Evolutionary conservation across 1,140 invertebrate species (phyloP), one percentile per base, ranked within the genome.

Genomic region (Papilio dardanus): DNA sequence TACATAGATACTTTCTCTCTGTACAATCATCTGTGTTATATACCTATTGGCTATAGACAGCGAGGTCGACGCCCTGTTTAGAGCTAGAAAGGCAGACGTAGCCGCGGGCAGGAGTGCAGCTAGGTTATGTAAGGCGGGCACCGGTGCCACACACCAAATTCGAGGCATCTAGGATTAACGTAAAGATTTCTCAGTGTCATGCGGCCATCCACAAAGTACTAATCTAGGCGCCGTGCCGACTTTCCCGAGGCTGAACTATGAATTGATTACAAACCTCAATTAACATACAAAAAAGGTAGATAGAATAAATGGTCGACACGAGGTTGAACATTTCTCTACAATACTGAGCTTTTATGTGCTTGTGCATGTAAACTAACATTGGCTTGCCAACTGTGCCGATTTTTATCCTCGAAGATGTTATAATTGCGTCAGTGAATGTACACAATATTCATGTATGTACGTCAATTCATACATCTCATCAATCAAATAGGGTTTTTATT

Each of bases 101-200:
- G 67, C 67, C 67, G 67, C 67, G 67, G 35, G 67, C 67, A 7
- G n/a, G 10, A 40, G 67, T 69, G 67, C n/a, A 68, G 67, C 33
- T 40, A 37, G 67, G 33, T 69, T 69, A 69, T 35, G 33, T 69
- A 69, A 69, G 19, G n/a, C 35, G 10, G 8, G n/a, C 67, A 2
- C 33, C 67, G 67, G 21, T 14, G 67, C 8, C 35, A 1, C 4
- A 16, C 16, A 19, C 12, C 30, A 33, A 33, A 66, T 66, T 66
- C 14, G 24, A 65, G 28, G 14, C 28, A 28, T 30, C 7, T n/a
- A 28, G 54, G n/a, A 12, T n/a, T 31, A 65, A 28, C n/a, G 16
- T 16, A 62, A 62, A 21, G 4, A 3, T 50, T 50, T 2, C 58
- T 30, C 3, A 28, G 21, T 12, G 8, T 62, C 3, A 24, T 14